Percentiles rank a stretch among this genome's conserved stretches.
These are phyloP conservation scores for Cottus gobio DNA, from an alignment of 2,113 vertebrate genomes.

Conservation along the genomic window DNA sequence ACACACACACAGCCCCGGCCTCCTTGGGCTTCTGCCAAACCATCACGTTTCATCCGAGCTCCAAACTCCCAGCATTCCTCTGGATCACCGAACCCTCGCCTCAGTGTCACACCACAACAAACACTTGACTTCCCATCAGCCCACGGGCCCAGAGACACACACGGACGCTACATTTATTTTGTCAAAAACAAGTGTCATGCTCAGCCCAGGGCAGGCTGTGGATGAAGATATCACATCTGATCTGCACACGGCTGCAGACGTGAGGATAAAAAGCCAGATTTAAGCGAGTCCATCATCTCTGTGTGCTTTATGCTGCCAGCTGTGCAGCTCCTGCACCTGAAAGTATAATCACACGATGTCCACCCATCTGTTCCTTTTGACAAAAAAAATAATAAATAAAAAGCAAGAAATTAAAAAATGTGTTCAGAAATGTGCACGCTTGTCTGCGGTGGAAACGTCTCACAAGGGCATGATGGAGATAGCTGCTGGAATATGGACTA, in stretches of 20 bases:
- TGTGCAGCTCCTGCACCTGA: conserved; percentile 42
- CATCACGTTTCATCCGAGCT: conserved; percentile 27
- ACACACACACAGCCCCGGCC: conserved; percentile 11
- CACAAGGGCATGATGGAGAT: background rate
- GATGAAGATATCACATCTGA: background rate
- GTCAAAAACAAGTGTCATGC: background rate
- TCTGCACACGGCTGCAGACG: background rate
- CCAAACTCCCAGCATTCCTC: conserved; percentile 32
- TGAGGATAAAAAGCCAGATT: conserved; percentile 20
- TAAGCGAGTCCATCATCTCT: conserved; percentile 12
- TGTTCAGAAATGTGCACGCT: background rate
- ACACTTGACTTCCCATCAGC: conserved; percentile 28
- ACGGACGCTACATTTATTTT: background rate
- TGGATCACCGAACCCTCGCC: conserved; percentile 19
- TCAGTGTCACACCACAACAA: conserved; percentile 34
- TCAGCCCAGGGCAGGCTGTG: background rate
- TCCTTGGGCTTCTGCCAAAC: conserved; percentile 30
- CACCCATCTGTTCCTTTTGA: conserved; percentile 40
- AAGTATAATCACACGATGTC: conserved; percentile 33
- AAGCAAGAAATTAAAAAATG: background rate
- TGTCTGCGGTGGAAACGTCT: background rate
- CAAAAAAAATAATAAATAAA: conserved; percentile 2
- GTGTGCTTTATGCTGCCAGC: conserved; percentile 49
- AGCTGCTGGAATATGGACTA: background rate
- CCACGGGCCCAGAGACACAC: conserved; percentile 16